These are phyloP conservation scores for Leguminivora glycinivorella DNA, from an alignment of 1,140 invertebrate genomes.

Conservation along the genomic window DNA sequence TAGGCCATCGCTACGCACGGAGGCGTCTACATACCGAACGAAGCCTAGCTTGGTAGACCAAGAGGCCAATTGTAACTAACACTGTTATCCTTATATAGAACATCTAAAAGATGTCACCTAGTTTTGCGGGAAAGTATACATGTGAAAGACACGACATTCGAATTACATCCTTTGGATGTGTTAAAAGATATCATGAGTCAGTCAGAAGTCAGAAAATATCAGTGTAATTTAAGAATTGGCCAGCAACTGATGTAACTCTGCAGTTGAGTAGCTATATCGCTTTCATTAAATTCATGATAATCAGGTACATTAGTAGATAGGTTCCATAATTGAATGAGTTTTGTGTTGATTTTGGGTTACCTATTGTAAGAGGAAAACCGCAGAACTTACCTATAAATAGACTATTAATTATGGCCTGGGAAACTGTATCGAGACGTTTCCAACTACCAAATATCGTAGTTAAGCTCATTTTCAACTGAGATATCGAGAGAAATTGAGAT, in stretches of 20 bases:
- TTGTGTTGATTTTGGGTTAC: background rate
- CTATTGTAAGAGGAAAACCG: constrained; percentile 14
- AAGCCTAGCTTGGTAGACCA: background rate
- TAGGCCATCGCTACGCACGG: background rate
- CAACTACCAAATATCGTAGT: background rate
- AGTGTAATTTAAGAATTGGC: no score
- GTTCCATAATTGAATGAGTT: background rate
- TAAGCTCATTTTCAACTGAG: background rate
- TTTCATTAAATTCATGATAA: background rate
- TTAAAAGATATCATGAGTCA: no score
- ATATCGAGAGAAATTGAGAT: no score
- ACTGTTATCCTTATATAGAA: no score
- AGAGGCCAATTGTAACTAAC: no score
- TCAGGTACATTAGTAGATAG: background rate
- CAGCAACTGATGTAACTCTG: background rate
- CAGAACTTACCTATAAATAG: background rate
- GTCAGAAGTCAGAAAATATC: no score
- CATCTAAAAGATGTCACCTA: no score
- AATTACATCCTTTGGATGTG: no score
- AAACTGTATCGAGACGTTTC: background rate
- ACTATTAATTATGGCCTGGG: background rate
- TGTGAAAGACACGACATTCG: no score
- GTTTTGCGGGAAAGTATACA: no score
- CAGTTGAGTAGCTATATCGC: background rate
- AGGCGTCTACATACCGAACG: constrained; percentile 3